Evolutionary conservation across 2,888 invertebrate genomes (phyloP).

Genomic region (Incurvaria masculella): DNA sequence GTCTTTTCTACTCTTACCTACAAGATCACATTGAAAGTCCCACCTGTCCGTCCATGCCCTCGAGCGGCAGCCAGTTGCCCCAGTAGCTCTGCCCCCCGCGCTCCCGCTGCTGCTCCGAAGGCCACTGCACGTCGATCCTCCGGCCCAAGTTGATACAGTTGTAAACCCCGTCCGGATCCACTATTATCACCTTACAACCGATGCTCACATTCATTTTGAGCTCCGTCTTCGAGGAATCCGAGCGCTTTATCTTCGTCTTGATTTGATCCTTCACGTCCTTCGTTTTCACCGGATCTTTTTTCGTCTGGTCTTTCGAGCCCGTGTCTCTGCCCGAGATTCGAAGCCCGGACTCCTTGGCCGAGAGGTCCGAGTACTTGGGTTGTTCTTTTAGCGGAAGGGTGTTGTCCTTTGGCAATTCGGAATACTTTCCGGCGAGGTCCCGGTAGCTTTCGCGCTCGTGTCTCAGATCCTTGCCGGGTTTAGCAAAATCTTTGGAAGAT

Average conservation of each 20-base stretch:
- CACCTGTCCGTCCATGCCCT: slow-evolving; percentile 90
- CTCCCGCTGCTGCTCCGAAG: slow-evolving; percentile 82
- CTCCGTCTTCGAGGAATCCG: slow-evolving; percentile 41
- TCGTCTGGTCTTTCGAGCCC: slow-evolving; percentile 6
- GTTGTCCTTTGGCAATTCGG: slow-evolving; percentile 33
- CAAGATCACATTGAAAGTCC: slow-evolving; percentile 21
- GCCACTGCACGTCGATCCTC: slow-evolving; percentile 94
- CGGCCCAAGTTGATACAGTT: slow-evolving; percentile 89
- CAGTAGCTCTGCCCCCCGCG: slow-evolving; percentile 86
- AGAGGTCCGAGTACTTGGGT: slow-evolving; percentile 32
- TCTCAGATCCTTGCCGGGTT: slow-evolving; percentile 45
- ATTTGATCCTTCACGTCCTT: slow-evolving; percentile 1
- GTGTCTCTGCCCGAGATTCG: slow-evolving; percentile 11
- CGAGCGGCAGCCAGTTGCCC: slow-evolving; percentile 83
- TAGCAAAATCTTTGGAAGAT: slow-evolving; percentile 45
- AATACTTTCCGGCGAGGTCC: slow-evolving; percentile 46
- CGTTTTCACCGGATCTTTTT: neutral
- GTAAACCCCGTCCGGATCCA: slow-evolving; percentile 64
- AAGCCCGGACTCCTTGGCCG: slow-evolving; percentile 28
- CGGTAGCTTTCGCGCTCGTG: slow-evolving; percentile 49
- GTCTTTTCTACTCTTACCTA: too few species aligned
- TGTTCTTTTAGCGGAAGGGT: slow-evolving; percentile 34
- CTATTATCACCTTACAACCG: slow-evolving; percentile 45
- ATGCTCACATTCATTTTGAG: slow-evolving; percentile 40
- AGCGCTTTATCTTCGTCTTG: slow-evolving; percentile 30